Conservation (phyloP, 2,113 vertebrate species). For the Ictalurus punctatus region DNA sequence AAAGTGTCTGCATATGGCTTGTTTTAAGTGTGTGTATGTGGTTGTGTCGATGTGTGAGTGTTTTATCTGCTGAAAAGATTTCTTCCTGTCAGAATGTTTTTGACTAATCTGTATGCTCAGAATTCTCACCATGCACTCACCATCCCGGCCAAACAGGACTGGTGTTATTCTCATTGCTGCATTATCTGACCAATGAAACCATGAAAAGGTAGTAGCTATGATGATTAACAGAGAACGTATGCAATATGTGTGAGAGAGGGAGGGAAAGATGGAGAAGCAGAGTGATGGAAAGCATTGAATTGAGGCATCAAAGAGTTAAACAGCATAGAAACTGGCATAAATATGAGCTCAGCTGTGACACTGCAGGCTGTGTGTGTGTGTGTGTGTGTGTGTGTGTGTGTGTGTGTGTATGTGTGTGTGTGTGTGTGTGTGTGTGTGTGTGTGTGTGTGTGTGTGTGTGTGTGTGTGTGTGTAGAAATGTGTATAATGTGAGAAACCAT, state of each 20-base stretch:
- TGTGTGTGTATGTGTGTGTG: constrained; percentile 26
- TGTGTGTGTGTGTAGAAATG: constrained; percentile 26
- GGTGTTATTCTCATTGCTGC: background rate
- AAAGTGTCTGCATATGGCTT: background rate
- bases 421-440: constrained; percentile 35
- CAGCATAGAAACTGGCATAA: constrained; percentile 53
- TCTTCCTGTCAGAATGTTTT: constrained; percentile 17
- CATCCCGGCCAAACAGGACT: constrained; percentile 14
- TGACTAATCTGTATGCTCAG: constrained; percentile 1
- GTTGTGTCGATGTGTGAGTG: background rate
- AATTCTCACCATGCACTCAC: background rate
- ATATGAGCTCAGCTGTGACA: constrained; percentile 57
- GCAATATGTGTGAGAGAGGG: background rate
- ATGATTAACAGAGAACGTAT: constrained; percentile 19
- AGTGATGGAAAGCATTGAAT: background rate
- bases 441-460: constrained; percentile 30
- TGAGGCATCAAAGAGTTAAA: constrained; percentile 46
- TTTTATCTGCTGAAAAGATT: constrained; percentile 2
- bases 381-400: constrained; percentile 36
- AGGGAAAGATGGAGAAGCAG: background rate
- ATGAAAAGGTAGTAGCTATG: constrained; percentile 14
- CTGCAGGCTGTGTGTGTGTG: constrained; percentile 43
- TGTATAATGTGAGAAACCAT: constrained; percentile 53
- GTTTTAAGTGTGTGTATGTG: background rate
- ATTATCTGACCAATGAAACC: constrained; percentile 8